These are phyloP conservation scores for Pandemis corylana DNA, from an alignment of 2,888 invertebrate species.

Conservation along the genomic window DNA sequence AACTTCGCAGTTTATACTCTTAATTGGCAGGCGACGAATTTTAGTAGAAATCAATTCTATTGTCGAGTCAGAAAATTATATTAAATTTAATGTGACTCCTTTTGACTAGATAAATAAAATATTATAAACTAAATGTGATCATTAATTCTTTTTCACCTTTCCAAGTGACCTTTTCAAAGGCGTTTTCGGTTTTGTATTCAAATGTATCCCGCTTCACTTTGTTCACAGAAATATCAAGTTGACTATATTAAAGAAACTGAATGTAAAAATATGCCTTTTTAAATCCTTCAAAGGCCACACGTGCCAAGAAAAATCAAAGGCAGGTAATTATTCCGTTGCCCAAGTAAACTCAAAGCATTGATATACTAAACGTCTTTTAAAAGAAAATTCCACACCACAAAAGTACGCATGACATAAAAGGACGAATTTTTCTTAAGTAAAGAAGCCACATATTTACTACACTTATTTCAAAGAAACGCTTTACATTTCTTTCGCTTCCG, in stretches of 20 bases:
- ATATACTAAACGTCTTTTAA: constrained; percentile 51
- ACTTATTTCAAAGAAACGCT: constrained; percentile 54
- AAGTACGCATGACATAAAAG: constrained; percentile 47
- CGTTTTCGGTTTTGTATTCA: neutral
- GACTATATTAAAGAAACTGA: neutral
- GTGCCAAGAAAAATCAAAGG: constrained; percentile 61
- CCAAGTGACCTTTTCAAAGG: neutral
- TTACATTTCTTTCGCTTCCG: constrained; percentile 48
- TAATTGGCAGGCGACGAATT: too few species aligned
- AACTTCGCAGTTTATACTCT: too few species aligned
- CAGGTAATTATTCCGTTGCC: constrained; percentile 57
- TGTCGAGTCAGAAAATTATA: too few species aligned
- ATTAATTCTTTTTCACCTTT: neutral
- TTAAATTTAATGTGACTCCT: too few species aligned
- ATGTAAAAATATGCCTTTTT: constrained; percentile 26
- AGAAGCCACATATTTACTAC: constrained; percentile 58
- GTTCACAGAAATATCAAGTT: neutral
- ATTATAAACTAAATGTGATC: neutral
- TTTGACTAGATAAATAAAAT: neutral
- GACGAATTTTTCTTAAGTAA: constrained; percentile 49
- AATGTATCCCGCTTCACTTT: neutral
- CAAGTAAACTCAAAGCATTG: constrained; percentile 57
- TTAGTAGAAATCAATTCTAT: too few species aligned
- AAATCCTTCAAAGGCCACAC: constrained; percentile 48
- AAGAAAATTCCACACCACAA: constrained; percentile 47